Conservation (phyloP, 2,113 vertebrate species). For the Prionailurus viverrinus region DNA sequence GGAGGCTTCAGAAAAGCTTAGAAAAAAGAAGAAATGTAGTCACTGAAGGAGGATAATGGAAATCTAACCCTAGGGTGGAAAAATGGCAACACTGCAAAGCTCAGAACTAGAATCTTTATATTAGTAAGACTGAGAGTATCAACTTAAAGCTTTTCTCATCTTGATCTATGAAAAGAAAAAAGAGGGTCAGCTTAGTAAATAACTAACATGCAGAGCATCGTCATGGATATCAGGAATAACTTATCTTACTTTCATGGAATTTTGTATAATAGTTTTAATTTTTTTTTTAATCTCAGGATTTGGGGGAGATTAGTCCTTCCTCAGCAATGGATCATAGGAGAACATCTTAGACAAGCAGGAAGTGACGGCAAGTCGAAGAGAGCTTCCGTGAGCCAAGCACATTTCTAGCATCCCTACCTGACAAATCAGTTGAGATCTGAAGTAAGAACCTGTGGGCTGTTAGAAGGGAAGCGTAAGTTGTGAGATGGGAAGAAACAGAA, state of each 20-base stretch:
- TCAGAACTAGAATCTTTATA: not conserved
- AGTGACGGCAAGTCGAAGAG: not conserved
- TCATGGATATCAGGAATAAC: not conserved
- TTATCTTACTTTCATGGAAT: not conserved
- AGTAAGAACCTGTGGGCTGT: not conserved
- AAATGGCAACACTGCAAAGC: not conserved
- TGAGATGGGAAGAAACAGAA: not conserved
- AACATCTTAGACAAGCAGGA: not conserved
- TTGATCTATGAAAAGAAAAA: not conserved
- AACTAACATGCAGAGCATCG: not conserved
- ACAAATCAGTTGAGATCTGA: not conserved
- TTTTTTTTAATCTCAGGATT: not conserved
- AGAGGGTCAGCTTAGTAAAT: not conserved
- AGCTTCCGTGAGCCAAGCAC: not conserved
- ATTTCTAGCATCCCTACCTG: not conserved
- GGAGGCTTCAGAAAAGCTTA: not conserved
- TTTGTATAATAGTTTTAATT: not conserved
- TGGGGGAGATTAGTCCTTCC: not conserved
- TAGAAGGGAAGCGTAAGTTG: not conserved
- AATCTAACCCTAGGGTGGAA: not conserved
- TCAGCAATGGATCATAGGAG: not conserved
- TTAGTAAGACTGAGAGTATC: not conserved
- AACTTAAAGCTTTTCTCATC: not conserved
- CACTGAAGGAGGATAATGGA: not conserved
- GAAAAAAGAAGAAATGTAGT: not conserved